A percentile compares a stretch with the other conserved stretches of the same genome.
Conservation (phyloP, 2,797 vertebrate species). For the Hafferia zeledoni region DNA sequence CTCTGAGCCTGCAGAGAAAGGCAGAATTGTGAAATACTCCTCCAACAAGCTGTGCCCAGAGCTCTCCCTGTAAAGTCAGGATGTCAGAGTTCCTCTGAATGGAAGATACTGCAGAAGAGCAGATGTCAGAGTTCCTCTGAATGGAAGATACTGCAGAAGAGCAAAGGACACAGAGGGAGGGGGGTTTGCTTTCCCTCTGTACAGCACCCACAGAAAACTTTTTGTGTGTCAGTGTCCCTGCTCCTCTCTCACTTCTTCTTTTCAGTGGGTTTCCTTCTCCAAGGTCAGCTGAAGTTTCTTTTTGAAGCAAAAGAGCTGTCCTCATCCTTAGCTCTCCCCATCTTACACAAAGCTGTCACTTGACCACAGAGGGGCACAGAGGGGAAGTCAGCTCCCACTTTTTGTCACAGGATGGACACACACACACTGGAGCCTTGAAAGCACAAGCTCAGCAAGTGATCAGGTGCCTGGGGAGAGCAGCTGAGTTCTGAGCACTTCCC, state of each 20-base stretch:
- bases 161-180: rapidly evolving
- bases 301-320: neutral
- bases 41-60: neutral
- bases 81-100: rapidly evolving
- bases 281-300: neutral
- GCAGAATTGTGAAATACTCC: neutral
- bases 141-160: neutral
- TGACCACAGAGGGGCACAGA: neutral
- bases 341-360: neutral
- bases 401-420: rapidly evolving
- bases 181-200: neutral
- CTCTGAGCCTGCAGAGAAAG: neutral
- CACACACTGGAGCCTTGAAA: neutral
- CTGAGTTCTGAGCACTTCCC: neutral
- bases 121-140: neutral
- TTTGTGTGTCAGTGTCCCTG: rapidly evolving
- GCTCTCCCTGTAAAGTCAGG: neutral
- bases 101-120: neutral
- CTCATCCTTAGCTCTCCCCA: neutral
- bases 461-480: neutral
- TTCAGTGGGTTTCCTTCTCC: neutral
- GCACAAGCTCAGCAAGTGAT: neutral
- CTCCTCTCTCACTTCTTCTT: constrained; percentile 24
- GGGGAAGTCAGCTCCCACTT: neutral
- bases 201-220: neutral